Base-by-base conservation (phyloP, 2,113 vertebrate species). In the Origma solitaria region DNA sequence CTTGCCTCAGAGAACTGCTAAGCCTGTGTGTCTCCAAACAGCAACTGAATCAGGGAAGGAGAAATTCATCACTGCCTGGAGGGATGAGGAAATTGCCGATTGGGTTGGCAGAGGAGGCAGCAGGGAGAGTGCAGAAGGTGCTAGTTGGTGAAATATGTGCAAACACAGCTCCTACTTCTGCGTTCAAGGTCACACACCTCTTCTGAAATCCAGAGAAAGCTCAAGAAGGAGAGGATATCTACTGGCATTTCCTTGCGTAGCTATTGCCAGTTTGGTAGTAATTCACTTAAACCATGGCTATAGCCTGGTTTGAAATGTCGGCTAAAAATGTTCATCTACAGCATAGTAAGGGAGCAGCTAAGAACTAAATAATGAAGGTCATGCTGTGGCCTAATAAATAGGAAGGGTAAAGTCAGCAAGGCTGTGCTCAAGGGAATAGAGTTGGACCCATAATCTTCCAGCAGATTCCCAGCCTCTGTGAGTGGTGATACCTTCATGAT, bases 41-140 rank as follows among this genome's bases (percentile, higher is more conserved):
- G 19, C 0, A 0, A 11, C 25, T 33, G 44, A 22, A 53, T 64
- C 11, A 20, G 30, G 17, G 40, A 75, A 51, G 19, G 15, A 42
- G 53, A 91, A 86, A 60, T 64, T 81, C 12, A 40, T 53, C 10
- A 7, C 23, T 68, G 18, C 18, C 24, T 7, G 1, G 14, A 71
- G 14, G 8, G 4, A 10, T 14, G 15, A 64, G 27, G 22, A 85
- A 58, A 72, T n/a, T 15, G 28, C 15, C 8, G 56, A 3, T 6
- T 69, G 20, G 4, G 17, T 66, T 76, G 49, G 31, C 5, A 13
- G 37, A 56, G n/a, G 42, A 73, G 44, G 15, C 45, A 84, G 22
- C 15, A 40, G 21, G 27, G 6, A 78, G 15, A 10, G 37, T 16
- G 79, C 30, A 40, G 27, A 50, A 81, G 27, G 4, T 62, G 18